Percentiles rank a stretch among this genome's conserved stretches.
phyloP scores from a whole-genome alignment of 2,113 vertebrate genomes.

The Psephotus haematonotus region DNA sequence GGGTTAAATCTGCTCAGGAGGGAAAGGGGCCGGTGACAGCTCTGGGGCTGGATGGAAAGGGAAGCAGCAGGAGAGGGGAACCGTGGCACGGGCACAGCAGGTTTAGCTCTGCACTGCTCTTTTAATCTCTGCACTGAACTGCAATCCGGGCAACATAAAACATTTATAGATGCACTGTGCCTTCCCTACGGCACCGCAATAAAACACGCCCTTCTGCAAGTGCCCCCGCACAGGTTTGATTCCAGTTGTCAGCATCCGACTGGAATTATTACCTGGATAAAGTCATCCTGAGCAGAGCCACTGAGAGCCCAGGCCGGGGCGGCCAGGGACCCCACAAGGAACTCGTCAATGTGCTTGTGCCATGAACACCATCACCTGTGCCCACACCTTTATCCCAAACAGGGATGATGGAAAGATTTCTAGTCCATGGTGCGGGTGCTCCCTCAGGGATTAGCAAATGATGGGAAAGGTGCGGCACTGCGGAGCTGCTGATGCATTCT shows the following conservation, averaged over 20 bases:
- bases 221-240: not conserved
- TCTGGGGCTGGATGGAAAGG: not conserved
- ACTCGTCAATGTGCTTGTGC: fast-evolving
- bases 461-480: fast-evolving
- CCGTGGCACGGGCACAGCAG: fast-evolving
- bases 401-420: fast-evolving
- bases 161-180: not conserved
- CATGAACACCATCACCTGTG: fast-evolving
- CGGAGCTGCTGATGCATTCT: fast-evolving
- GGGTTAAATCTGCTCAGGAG: not conserved
- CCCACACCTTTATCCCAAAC: not conserved
- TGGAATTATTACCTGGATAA: not conserved
- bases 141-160: not conserved
- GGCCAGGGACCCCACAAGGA: no score
- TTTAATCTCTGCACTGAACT: not conserved
- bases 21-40: not conserved
- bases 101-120: not conserved
- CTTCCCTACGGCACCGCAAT: fast-evolving
- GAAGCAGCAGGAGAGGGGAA: not conserved
- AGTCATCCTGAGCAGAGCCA: fast-evolving
- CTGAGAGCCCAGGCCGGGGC: not conserved
- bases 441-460: fast-evolving
- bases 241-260: not conserved
- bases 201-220: not conserved
- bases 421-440: fast-evolving